Evolutionary conservation across 2,888 invertebrate genomes (phyloP), one percentile per base, ranked within the genome.

Genomic region (Eupithecia exiguata): DNA sequence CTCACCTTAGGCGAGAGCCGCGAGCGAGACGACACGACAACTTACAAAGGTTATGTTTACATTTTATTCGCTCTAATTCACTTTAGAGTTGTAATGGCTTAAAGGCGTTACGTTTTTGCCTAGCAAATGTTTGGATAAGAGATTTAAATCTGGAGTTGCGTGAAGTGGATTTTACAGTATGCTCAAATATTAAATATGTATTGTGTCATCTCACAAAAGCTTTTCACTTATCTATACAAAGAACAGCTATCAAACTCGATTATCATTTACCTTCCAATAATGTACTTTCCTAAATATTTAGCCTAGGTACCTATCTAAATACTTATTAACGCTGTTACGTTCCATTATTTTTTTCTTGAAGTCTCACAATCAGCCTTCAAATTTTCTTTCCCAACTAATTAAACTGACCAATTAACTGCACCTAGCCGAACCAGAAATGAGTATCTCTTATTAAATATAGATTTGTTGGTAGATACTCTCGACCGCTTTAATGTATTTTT

Each of bases 401-500:
- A 77, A 77, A 58, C 63, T 35, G 72, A 73, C 73, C 74, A 77
- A 77, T 77, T 77, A 77, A 77, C 70, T 72, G 68, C 74, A 75
- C 30, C 75, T 71, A 69, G 73, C 75, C 66, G 35, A 75, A 75
- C 70, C 78, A 76, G 69, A 76, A 76, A 72, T 70, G 67, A 73
- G 76, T 63, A 71, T 74, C 75, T 71, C 69, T 78, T 76, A 73
- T 76, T 77, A 78, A 75, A 84, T 85, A 84, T 84, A 85, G 74
- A 79, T 76, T 78, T 83, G 83, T 86, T 82, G 83, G 83, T 84
- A 84, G 74, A 81, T 87, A 86, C 86, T 86, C 86, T 82, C 87
- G 87, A 85, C 86, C 89, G 87, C 89, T 93, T n/a, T 92, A 92
- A 93, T 92, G 93, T 92, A 90, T 93, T 92, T 88, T 92, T 91